Conservation (phyloP, 2,797 vertebrate genomes). For the Sebastes aleutianus region DNA sequence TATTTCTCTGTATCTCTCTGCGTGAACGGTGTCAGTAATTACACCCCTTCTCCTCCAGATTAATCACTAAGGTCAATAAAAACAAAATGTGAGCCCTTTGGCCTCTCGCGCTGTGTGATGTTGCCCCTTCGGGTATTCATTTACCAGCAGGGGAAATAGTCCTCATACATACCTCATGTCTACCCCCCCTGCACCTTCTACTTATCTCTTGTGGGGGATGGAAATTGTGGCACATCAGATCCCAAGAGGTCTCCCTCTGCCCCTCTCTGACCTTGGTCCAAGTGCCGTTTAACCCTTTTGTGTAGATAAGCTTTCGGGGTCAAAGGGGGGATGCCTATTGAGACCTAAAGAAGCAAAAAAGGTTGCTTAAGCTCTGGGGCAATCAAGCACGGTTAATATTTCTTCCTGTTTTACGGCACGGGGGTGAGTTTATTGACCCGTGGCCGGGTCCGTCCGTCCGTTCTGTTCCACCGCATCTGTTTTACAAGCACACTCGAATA, state of each 20-base stretch:
- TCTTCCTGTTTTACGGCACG: constrained; percentile 64
- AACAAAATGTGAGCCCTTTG: constrained; percentile 71
- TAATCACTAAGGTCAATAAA: constrained; percentile 75
- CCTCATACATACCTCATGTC: constrained; percentile 36
- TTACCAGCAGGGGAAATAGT: constrained; percentile 65
- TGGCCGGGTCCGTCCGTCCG: constrained; percentile 39
- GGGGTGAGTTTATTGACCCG: constrained; percentile 56
- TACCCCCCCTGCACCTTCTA: constrained; percentile 26
- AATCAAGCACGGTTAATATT: constrained; percentile 72
- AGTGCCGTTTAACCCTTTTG: constrained; percentile 58
- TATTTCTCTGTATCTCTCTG: background rate
- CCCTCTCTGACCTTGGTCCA: constrained; percentile 39
- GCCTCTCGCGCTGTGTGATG: constrained; percentile 26
- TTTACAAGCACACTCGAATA: constrained; percentile 51
- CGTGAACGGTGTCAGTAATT: constrained; percentile 50
- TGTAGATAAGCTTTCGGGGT: constrained; percentile 57
- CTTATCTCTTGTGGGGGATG: constrained; percentile 19
- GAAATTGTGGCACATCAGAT: constrained; percentile 34
- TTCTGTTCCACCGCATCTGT: constrained; percentile 42
- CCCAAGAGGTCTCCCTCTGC: constrained; percentile 24
- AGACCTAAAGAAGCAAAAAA: constrained; percentile 37
- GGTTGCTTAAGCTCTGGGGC: constrained; percentile 46
- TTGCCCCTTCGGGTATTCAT: constrained; percentile 64
- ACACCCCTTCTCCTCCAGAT: constrained; percentile 31
- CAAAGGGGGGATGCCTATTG: constrained; percentile 51